Base-by-base conservation (phyloP, 2,797 vertebrate genomes). In the Parambassis ranga region DNA sequence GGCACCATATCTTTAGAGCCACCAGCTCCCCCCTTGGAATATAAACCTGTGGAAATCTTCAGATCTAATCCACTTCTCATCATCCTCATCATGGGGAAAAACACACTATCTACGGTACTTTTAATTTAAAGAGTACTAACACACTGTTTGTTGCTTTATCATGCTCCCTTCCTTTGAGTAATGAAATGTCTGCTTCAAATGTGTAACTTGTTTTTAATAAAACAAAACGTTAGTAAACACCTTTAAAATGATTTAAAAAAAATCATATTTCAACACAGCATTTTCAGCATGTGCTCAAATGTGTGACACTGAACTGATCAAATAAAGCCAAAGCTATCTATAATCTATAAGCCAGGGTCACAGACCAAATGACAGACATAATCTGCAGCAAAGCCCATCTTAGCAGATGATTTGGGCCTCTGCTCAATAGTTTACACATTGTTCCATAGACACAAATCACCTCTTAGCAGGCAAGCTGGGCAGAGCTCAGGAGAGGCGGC, bases 291-390 rank as follows among this genome's bases (percentile, higher is more conserved):
- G 31, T 20, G 32, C 52, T 47, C 22, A 23, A 43, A 39, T 16
- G 26, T 79, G 64, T 79, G 75, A 59, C 48, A 53, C 56, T 69
- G 59, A 85, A 79, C 79, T 72, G 78, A 85, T 85, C 76, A 80
- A 82, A 80, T 81, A 81, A 84, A 85, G 76, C 88, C 84, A 86
- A 85, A 87, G 71, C 86, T 72, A 90, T 89, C 87, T 57, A 81
- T 90, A 90, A 91, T 91, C 90, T 90, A 90, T 90, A 89, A 89
- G 44, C 69, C 86, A 71, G 71, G 69, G 71, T 81, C 65, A 75
- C 55, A 78, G 47, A 65, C 47, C 79, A 79, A 86, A 79, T 65
- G 65, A 79, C 77, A 78, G 65, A 61, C 69, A 67, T 91, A 91
- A 92, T 89, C 91, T 86, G 74, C 15, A 23, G 59, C 69, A 90